Conservation (phyloP, 2,888 invertebrate species). For the Argynnis bischoffii region DNA sequence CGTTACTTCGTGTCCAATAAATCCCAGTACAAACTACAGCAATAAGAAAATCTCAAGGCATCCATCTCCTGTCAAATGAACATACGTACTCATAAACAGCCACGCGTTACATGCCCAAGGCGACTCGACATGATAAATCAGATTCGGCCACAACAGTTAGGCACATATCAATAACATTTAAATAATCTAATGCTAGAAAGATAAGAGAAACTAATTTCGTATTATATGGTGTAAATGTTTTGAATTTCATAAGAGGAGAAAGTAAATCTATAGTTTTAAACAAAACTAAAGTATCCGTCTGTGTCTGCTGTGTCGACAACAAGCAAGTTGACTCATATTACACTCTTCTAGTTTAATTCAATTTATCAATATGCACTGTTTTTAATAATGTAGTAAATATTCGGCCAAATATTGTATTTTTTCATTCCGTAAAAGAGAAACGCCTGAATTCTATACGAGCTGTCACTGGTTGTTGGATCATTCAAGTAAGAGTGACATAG, state of each 20-base stretch:
- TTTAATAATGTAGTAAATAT: too few relatives aligned
- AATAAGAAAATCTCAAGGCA: conserved; percentile 69
- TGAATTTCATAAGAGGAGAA: not conserved
- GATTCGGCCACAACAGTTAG: conserved; percentile 50
- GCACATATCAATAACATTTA: conserved; percentile 43
- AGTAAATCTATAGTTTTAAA: not conserved
- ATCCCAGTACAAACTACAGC: conserved; percentile 73
- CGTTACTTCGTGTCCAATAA: conserved; percentile 78
- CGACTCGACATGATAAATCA: conserved; percentile 61
- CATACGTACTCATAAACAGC: conserved; percentile 42
- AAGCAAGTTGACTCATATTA: too few relatives aligned
- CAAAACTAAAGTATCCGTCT: too few relatives aligned
- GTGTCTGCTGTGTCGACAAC: too few relatives aligned
- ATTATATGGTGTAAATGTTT: not conserved
- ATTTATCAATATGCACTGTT: too few relatives aligned
- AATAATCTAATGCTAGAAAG: conserved; percentile 58
- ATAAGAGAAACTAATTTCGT: conserved; percentile 46
- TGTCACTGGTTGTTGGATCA: too few relatives aligned
- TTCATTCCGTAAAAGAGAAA: too few relatives aligned
- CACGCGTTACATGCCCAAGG: conserved; percentile 39
- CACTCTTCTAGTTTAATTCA: too few relatives aligned
- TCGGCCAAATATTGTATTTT: too few relatives aligned
- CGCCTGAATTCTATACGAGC: too few relatives aligned
- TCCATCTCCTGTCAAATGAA: conserved; percentile 70
- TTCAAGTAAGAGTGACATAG: too few relatives aligned